A percentile compares a stretch with the other conserved stretches of the same genome.
Evolutionary conservation across 2,888 invertebrate species (phyloP).

Genomic region (Cataglyphis cursor): DNA sequence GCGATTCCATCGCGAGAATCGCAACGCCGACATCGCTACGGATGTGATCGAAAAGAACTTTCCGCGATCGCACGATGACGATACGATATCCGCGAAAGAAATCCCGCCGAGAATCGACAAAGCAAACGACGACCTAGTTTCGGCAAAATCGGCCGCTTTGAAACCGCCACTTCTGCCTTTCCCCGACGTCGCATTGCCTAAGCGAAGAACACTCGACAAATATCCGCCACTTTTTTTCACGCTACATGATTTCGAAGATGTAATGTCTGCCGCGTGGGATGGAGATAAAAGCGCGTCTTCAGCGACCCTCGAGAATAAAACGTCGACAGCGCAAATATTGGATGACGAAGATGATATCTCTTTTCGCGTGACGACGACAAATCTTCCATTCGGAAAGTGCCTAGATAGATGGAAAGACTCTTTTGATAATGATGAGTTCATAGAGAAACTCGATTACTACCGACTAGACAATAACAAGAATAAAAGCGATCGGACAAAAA

Average conservation of each 20-base stretch:
- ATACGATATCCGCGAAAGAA: conserved; percentile 4
- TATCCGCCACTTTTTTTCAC: conserved; percentile 83
- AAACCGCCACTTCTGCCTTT: conserved; percentile 18
- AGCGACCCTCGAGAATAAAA: conserved; percentile 16
- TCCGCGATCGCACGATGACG: neutral
- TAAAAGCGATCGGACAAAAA: conserved; percentile 73
- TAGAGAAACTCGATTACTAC: conserved; percentile 50
- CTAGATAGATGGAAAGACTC: conserved; percentile 72
- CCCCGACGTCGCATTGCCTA: conserved; percentile 18
- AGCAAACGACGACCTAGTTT: conserved; percentile 9
- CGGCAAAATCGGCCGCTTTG: neutral
- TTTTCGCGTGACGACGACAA: conserved; percentile 84
- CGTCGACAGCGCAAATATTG: conserved; percentile 59
- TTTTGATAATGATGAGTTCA: conserved; percentile 64
- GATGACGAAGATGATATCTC: conserved; percentile 72
- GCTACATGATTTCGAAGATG: conserved; percentile 81
- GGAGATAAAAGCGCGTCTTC: conserved; percentile 44
- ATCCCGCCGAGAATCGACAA: neutral
- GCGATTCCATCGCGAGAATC: neutral
- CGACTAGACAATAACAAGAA: conserved; percentile 83
- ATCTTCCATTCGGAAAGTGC: conserved; percentile 82
- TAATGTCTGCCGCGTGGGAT: conserved; percentile 74
- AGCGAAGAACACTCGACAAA: conserved; percentile 50
- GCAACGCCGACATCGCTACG: conserved; percentile 12
- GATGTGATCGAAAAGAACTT: neutral